Evolutionary conservation across 1,140 invertebrate genomes (phyloP).

Genomic region (Lepeophtheirus salmonis): DNA sequence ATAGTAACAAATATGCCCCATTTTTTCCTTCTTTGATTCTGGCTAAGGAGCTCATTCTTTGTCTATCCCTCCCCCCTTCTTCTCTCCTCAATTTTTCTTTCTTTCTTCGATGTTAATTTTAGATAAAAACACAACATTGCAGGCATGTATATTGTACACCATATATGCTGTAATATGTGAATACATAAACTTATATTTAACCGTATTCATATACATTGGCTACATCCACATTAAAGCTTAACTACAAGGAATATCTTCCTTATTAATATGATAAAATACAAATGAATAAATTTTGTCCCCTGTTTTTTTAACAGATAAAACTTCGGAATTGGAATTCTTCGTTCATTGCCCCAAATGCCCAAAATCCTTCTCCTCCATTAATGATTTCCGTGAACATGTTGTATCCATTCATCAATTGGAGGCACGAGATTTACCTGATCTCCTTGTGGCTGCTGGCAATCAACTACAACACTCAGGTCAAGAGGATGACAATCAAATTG

Average conservation of each 20-base stretch:
- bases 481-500: no score
- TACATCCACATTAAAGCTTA: no score
- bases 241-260: no score
- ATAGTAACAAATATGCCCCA: not conserved
- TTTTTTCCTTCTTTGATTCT: no score
- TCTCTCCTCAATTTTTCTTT: not conserved
- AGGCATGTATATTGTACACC: no score
- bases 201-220: no score
- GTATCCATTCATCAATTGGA: not conserved
- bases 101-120: not conserved
- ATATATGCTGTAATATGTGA: no score
- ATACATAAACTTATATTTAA: no score
- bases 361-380: not conserved
- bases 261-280: no score
- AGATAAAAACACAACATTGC: not conserved
- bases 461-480: no score
- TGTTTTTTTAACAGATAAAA: not conserved
- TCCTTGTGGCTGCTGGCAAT: not conserved
- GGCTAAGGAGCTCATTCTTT: no score
- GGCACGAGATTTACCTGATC: not conserved
- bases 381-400: not conserved
- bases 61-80: not conserved
- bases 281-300: no score
- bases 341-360: not conserved
- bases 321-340: not conserved